Conservation (phyloP, 1,140 invertebrate species). For the Caerostris extrusa region DNA sequence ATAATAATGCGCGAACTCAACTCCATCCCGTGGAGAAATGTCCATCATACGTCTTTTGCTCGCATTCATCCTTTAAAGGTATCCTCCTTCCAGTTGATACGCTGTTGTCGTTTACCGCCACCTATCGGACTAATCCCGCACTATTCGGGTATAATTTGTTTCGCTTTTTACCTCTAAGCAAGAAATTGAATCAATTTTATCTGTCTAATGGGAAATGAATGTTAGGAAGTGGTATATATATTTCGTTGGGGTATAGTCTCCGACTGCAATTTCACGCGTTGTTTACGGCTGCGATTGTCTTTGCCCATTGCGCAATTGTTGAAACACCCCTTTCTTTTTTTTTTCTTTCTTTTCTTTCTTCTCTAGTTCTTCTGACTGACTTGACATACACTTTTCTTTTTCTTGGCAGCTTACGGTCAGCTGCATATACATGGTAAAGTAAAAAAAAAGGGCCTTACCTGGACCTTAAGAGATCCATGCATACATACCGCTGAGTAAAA, state of each 20-base stretch:
- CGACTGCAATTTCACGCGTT: slow-evolving; percentile 10
- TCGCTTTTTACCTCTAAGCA: not conserved
- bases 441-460: slow-evolving; percentile 47
- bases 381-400: slow-evolving; percentile 59
- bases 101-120: slow-evolving; percentile 56
- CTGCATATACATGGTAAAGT: not conserved
- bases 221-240: slow-evolving; percentile 2
- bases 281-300: not conserved
- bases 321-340: slow-evolving; percentile 10
- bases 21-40: not conserved
- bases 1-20: not conserved
- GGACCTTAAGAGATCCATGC: slow-evolving; percentile 67
- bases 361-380: not conserved
- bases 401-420: slow-evolving; percentile 62
- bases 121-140: slow-evolving; percentile 54
- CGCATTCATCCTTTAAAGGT: not conserved
- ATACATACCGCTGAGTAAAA: slow-evolving; percentile 46
- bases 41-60: not conserved
- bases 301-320: slow-evolving; percentile 39
- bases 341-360: not conserved
- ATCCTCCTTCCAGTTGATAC: slow-evolving; percentile 11
- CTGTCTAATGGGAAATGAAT: slow-evolving; percentile 6
- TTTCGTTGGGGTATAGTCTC: not conserved
- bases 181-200: slow-evolving; percentile 61
- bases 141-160: slow-evolving; percentile 40